A percentile compares a stretch with the other conserved stretches of the same genome.
phyloP scores from a whole-genome alignment of 2,888 invertebrate genomes.

The Hedychridium roseum region DNA sequence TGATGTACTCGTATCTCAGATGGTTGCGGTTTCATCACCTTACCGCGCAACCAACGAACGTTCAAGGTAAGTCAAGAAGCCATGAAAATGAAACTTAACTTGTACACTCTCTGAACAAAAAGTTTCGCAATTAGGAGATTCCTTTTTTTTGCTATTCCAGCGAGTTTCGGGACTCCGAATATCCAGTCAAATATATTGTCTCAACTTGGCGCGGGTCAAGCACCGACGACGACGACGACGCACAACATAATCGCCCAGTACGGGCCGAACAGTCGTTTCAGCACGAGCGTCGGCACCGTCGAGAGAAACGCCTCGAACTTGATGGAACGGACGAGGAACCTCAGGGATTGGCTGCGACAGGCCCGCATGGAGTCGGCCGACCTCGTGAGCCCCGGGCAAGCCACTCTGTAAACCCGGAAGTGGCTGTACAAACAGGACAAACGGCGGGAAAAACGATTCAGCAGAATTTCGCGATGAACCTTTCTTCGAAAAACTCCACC shows the following conservation, averaged over 20 bases:
- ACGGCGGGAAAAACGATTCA: too few species aligned
- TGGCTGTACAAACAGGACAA: too few species aligned
- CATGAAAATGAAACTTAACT: neutral
- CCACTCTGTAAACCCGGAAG: constrained; percentile 53
- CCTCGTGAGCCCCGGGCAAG: constrained; percentile 57
- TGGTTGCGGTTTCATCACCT: constrained; percentile 64
- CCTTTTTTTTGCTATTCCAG: constrained; percentile 23
- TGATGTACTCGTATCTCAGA: constrained; percentile 68
- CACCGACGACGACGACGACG: constrained; percentile 54
- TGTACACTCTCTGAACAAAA: too few species aligned
- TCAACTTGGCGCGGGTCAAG: constrained; percentile 52
- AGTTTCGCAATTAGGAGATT: neutral
- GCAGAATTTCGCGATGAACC: constrained; percentile 9
- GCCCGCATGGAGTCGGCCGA: constrained; percentile 59
- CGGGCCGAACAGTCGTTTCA: constrained; percentile 58
- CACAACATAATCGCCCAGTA: constrained; percentile 62
- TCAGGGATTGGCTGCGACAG: constrained; percentile 74
- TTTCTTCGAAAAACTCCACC: constrained; percentile 5
- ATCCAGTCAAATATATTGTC: constrained; percentile 60
- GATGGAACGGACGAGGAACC: constrained; percentile 72
- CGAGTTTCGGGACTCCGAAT: constrained; percentile 57
- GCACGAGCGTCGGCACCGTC: constrained; percentile 62
- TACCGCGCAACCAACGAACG: constrained; percentile 46
- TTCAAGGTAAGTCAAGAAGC: constrained; percentile 43
- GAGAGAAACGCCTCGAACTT: constrained; percentile 70